A percentile compares a stretch with the other conserved stretches of the same genome.
phyloP scores from a whole-genome alignment of 2,888 invertebrate genomes.

The Synergus itoensis region DNA sequence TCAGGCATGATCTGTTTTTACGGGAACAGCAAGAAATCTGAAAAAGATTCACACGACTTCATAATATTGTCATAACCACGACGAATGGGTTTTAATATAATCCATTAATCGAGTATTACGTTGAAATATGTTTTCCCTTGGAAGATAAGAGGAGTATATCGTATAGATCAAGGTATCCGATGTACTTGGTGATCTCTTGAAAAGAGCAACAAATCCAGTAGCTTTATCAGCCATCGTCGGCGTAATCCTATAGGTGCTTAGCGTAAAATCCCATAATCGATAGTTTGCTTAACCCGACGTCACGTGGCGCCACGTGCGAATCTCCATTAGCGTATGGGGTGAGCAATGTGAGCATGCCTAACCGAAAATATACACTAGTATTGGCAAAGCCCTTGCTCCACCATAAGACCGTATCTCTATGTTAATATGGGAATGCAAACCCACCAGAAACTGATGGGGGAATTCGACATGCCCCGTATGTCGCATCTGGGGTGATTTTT shows the following conservation, averaged over 20 bases:
- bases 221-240: slow-evolving; percentile 71
- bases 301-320: slow-evolving; percentile 76
- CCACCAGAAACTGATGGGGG: slow-evolving; percentile 66
- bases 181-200: slow-evolving; percentile 53
- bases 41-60: slow-evolving; percentile 31
- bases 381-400: slow-evolving; percentile 53
- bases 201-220: slow-evolving; percentile 76
- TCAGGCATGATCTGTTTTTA: background rate
- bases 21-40: background rate
- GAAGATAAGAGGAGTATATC: slow-evolving; percentile 27
- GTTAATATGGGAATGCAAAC: slow-evolving; percentile 74
- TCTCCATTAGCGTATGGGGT: slow-evolving; percentile 70
- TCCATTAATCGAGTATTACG: slow-evolving; percentile 31
- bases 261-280: slow-evolving; percentile 78
- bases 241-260: slow-evolving; percentile 78
- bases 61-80: slow-evolving; percentile 15
- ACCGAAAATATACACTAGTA: slow-evolving; percentile 62
- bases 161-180: slow-evolving; percentile 32
- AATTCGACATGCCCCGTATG: slow-evolving; percentile 70
- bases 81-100: slow-evolving; percentile 21
- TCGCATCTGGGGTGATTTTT: slow-evolving; percentile 62
- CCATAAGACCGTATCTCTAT: slow-evolving; percentile 73
- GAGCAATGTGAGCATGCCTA: slow-evolving; percentile 49
- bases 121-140: slow-evolving; percentile 28
- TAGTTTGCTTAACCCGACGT: slow-evolving; percentile 77